These are phyloP conservation scores for Silurus aristotelis DNA, from an alignment of 2,797 vertebrate genomes.

Conservation along the genomic window DNA sequence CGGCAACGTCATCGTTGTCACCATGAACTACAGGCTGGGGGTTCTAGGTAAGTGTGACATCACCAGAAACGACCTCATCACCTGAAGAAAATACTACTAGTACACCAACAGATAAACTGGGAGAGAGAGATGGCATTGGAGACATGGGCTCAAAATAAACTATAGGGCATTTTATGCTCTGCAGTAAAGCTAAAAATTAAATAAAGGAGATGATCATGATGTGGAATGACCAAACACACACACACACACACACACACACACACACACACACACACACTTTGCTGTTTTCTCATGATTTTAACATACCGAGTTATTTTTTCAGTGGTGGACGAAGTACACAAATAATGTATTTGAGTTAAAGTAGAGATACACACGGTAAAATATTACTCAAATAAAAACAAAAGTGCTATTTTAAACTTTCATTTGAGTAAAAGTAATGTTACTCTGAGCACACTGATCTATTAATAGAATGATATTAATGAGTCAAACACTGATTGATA, in stretches of 20 bases:
- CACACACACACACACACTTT: not conserved
- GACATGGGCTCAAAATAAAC: conserved; percentile 76
- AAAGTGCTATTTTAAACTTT: too few relatives aligned
- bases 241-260: conserved; percentile 14
- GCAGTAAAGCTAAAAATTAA: conserved; percentile 69
- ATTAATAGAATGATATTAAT: too few relatives aligned
- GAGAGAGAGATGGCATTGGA: conserved; percentile 20
- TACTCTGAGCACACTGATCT: too few relatives aligned
- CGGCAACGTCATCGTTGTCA: conserved; percentile 93
- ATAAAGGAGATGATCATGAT: conserved; percentile 62
- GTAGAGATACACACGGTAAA: too few relatives aligned
- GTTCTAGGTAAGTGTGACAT: conserved; percentile 86
- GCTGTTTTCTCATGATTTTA: too few relatives aligned
- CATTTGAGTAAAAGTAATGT: too few relatives aligned
- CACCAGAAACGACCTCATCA: not conserved
- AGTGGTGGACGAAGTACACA: too few relatives aligned
- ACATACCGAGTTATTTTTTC: too few relatives aligned
- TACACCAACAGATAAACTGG: conserved; percentile 3
- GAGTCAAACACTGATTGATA: too few relatives aligned
- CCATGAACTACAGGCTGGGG: conserved; percentile 95
- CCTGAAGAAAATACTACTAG: not conserved
- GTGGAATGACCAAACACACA: conserved; percentile 50
- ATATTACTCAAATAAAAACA: too few relatives aligned
- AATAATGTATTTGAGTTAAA: too few relatives aligned
- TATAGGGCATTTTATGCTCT: conserved; percentile 46